phyloP scores from a whole-genome alignment of 2,113 vertebrate genomes.

The Zosterops pallidus region DNA sequence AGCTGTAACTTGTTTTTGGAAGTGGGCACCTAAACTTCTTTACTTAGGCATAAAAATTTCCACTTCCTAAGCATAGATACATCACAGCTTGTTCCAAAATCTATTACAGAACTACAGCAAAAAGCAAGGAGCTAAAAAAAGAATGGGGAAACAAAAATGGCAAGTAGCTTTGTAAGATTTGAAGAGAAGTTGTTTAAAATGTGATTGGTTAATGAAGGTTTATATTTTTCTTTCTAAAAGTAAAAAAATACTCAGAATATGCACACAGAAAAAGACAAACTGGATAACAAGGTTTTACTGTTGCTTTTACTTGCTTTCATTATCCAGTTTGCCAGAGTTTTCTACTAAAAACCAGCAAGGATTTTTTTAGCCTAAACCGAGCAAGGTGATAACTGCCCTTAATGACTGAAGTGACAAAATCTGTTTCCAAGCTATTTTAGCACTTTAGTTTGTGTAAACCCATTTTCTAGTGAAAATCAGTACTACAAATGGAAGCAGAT shows the following conservation, averaged over 20 bases:
- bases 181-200: background rate
- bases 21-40: background rate
- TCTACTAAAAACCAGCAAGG: background rate
- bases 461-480: background rate
- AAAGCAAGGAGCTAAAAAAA: background rate
- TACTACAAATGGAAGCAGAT: background rate
- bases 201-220: background rate
- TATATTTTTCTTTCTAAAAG: background rate
- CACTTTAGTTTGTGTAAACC: background rate
- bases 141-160: background rate
- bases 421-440: slow-evolving; percentile 17
- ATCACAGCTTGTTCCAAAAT: background rate
- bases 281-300: background rate
- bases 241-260: background rate
- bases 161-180: background rate
- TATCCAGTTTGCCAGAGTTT: background rate
- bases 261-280: background rate
- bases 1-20: background rate
- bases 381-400: slow-evolving; percentile 9
- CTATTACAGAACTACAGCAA: background rate
- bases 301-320: background rate
- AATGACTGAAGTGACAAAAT: slow-evolving; percentile 18
- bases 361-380: background rate
- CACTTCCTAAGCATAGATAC: background rate
- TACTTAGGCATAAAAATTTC: background rate